Evolutionary conservation across 2,888 invertebrate genomes (phyloP), one percentile per base, ranked within the genome.

Genomic region (Villa cingulata): DNA sequence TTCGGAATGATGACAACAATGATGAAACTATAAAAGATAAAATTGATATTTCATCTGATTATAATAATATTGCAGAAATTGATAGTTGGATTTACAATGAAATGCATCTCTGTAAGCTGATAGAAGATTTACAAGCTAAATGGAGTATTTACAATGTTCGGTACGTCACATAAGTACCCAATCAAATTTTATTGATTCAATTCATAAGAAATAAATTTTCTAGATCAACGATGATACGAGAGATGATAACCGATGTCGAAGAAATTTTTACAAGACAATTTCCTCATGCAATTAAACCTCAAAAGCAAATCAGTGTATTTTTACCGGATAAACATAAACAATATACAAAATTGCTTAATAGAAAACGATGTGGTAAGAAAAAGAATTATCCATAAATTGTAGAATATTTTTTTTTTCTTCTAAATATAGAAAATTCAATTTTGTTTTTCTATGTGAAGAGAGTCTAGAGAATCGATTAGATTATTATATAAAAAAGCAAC

Each of bases 401-500:
- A n/a, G n/a, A n/a, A n/a, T n/a, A n/a, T n/a, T n/a, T n/a, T n/a
- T n/a, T n/a, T n/a, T n/a, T n/a, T n/a, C n/a, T 23, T 48, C 34
- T 27, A 50, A 51, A 43, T 39, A 20, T 7, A 19, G 32, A 18
- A 18, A 32, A 9, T 47, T 45, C 42, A 15, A 37, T 36, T 43
- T 34, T 45, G 44, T 48, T 45, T 52, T 55, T 57, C 59, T 58
- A 53, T 59, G 77, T 77, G 36, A 74, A 89, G 89, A 82, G 38
- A 87, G 86, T 58, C 71, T 91, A 52, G 87, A 90, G 68, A 81
- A 83, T 57, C 78, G 82, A 55, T 82, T 90, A 43, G 74, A 83
- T 56, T 80, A 85, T 66, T 86, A 77, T 61, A 75, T 75, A 9
- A 88, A 85, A 62, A 81, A 81, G 59, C 74, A 76, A 59, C 75